phyloP scores from a whole-genome alignment of 2,797 vertebrate genomes.

The Eulemur rubriventer region DNA sequence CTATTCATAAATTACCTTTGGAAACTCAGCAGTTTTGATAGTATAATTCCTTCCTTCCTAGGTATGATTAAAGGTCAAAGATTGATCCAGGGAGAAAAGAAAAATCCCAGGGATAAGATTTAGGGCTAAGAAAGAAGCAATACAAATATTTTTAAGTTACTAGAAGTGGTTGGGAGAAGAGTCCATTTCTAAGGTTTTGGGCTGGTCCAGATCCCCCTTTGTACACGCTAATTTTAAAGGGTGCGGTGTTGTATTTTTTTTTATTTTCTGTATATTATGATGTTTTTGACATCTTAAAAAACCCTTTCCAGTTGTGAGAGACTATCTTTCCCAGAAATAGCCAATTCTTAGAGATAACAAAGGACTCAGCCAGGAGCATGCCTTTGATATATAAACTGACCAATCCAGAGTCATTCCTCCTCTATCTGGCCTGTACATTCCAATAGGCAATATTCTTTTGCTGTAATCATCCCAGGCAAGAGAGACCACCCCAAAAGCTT shows the following conservation, averaged over 20 bases:
- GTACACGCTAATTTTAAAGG: not conserved
- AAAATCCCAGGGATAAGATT: not conserved
- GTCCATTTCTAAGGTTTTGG: not conserved
- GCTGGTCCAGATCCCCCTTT: not conserved
- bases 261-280: not conserved
- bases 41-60: not conserved
- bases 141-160: constrained; percentile 7
- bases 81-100: not conserved
- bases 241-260: not conserved
- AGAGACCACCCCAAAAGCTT: not conserved
- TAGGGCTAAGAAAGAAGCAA: constrained; percentile 27
- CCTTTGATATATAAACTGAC: not conserved
- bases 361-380: not conserved
- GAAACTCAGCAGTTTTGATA: constrained; percentile 19
- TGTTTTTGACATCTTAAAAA: not conserved
- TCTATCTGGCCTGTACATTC: not conserved
- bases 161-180: not conserved
- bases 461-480: not conserved
- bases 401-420: not conserved
- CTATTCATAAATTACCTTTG: not conserved
- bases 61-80: not conserved
- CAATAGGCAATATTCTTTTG: not conserved
- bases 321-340: no score
- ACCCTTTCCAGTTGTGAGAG: not conserved
- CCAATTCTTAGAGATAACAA: no score